A percentile compares a stretch with the other conserved stretches of the same genome.
These are phyloP conservation scores for Cataglyphis cursor DNA, from an alignment of 2,888 invertebrate genomes.

Conservation along the genomic window DNA sequence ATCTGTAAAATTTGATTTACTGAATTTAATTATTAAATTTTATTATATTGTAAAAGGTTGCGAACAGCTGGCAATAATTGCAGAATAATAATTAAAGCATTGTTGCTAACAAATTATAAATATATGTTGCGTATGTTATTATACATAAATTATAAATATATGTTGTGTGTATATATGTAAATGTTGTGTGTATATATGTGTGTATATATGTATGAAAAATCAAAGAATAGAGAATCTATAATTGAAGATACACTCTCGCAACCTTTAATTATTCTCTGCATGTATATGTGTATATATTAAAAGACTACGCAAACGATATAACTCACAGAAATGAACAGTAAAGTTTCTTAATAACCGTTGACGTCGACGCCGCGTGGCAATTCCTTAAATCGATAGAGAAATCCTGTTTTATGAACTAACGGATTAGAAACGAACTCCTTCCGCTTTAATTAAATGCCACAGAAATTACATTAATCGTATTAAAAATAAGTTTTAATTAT, in stretches of 20 bases:
- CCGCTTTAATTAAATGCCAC: constrained; percentile 23
- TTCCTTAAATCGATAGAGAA: constrained; percentile 50
- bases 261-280: constrained; percentile 7
- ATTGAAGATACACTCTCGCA: background rate
- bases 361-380: constrained; percentile 51
- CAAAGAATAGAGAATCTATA: constrained; percentile 28
- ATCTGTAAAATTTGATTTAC: background rate
- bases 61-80: background rate
- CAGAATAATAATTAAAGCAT: background rate
- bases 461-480: constrained; percentile 5
- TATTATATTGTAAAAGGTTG: background rate
- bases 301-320: constrained; percentile 25
- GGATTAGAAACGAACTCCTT: constrained; percentile 36
- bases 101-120: constrained; percentile 18
- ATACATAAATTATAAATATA: too few relatives aligned
- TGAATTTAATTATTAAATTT: background rate
- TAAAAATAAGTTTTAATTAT: constrained; percentile 18
- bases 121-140: background rate
- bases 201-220: background rate
- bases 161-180: background rate
- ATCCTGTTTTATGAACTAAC: constrained; percentile 45
- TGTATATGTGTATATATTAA: constrained; percentile 32
- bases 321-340: background rate
- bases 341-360: constrained; percentile 57
- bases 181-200: background rate